Conservation (phyloP, 2,888 invertebrate species). For the Stratiomys singularior region DNA sequence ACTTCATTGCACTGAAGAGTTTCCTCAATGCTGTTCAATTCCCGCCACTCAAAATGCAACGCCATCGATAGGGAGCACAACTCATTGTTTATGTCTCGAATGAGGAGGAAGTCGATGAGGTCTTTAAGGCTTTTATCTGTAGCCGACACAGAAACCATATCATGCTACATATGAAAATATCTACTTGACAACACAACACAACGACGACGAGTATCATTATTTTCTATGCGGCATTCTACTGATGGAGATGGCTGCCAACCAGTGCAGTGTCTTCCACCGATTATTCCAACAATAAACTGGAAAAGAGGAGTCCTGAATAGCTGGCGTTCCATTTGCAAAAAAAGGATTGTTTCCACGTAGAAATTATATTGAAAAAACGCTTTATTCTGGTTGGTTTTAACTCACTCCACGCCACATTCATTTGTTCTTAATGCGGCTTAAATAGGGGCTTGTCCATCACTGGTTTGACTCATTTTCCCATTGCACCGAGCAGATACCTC, state of each 20-base stretch:
- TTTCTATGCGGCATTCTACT: too few species aligned
- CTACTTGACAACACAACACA: too few species aligned
- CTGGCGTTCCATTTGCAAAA: neutral
- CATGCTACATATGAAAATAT: neutral
- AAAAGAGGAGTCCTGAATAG: neutral
- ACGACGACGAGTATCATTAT: too few species aligned
- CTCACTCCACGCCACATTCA: neutral
- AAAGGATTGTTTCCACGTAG: neutral
- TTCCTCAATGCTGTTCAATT: constrained; percentile 30
- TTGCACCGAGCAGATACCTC: too few species aligned
- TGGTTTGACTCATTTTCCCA: neutral
- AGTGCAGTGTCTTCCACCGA: neutral
- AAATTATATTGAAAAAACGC: too few species aligned
- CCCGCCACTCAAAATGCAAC: constrained; percentile 15
- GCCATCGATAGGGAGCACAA: neutral
- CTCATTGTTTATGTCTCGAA: constrained; percentile 32
- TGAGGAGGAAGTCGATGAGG: neutral
- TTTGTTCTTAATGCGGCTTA: constrained; percentile 17
- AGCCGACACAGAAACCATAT: constrained; percentile 1
- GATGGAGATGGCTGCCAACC: neutral
- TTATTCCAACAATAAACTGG: neutral
- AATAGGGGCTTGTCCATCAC: neutral
- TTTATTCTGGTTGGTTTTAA: too few species aligned
- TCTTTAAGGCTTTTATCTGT: constrained; percentile 23
- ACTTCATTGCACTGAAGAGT: neutral